These are phyloP conservation scores for Ecliptopera silaceata DNA, from an alignment of 2,888 invertebrate species.

Conservation along the genomic window DNA sequence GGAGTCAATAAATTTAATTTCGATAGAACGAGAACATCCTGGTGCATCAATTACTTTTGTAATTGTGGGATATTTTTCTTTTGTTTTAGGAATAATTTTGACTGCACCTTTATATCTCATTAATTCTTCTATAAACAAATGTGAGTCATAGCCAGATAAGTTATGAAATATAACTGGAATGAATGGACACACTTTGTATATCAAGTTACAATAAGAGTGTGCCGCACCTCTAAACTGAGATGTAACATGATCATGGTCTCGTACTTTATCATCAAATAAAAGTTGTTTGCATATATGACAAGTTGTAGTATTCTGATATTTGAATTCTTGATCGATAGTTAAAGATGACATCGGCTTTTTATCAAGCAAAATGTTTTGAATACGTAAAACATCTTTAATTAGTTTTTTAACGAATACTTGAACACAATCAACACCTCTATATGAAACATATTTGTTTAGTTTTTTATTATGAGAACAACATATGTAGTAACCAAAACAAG, in stretches of 20 bases:
- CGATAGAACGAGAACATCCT: not conserved
- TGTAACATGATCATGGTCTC: conserved; percentile 14
- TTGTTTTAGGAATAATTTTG: too few species aligned
- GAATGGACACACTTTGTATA: conserved; percentile 3
- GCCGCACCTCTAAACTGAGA: conserved; percentile 4
- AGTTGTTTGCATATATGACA: too few species aligned
- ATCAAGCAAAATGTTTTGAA: not conserved
- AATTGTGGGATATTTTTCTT: too few species aligned
- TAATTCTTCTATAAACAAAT: too few species aligned
- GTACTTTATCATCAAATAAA: conserved; percentile 9
- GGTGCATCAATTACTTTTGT: too few species aligned
- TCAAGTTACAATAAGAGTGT: conserved; percentile 12
- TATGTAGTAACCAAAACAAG: conserved; percentile 1
- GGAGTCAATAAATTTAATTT: conserved; percentile 9
- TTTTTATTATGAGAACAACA: not conserved
- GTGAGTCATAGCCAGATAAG: conserved; percentile 9
- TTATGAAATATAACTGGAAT: conserved; percentile 12
- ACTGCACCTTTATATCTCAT: too few species aligned
- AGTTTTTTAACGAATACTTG: not conserved
- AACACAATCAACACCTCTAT: conserved; percentile 6
- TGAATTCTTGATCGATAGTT: not conserved
- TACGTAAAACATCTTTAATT: not conserved
- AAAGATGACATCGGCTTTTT: not conserved
- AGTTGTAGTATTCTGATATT: not conserved
- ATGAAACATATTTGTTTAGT: too few species aligned